Percentiles rank a stretch among this genome's conserved stretches.
phyloP scores from a whole-genome alignment of 1,140 invertebrate genomes.

The Leptinotarsa defecta region DNA sequence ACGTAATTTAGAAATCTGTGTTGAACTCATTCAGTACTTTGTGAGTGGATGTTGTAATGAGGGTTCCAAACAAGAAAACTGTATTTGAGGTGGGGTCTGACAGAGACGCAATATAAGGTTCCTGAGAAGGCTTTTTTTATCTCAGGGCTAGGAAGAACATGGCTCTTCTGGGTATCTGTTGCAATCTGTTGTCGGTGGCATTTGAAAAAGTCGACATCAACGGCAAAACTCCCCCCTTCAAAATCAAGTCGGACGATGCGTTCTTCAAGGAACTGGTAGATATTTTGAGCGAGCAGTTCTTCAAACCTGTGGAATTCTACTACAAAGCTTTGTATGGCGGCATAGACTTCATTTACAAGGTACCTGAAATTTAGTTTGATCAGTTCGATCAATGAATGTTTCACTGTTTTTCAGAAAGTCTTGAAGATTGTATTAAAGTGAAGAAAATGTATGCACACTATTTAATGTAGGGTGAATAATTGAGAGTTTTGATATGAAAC shows the following conservation, averaged over 20 bases:
- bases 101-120: too few species aligned
- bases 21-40: too few species aligned
- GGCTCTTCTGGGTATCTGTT: conserved; percentile 42
- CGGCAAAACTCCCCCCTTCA: conserved; percentile 41
- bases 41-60: too few species aligned
- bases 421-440: too few species aligned
- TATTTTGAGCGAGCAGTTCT: conserved; percentile 43
- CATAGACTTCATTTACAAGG: conserved; percentile 46
- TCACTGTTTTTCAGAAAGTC: neutral
- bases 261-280: conserved; percentile 42
- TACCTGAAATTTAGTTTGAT: conserved; percentile 9
- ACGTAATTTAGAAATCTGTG: too few species aligned
- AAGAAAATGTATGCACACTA: too few species aligned
- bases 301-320: conserved; percentile 38
- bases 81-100: too few species aligned
- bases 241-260: conserved; percentile 40
- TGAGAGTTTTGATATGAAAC: too few species aligned
- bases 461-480: too few species aligned
- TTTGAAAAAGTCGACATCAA: conserved; percentile 45
- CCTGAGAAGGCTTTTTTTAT: too few species aligned
- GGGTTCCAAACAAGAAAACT: too few species aligned
- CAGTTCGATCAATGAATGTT: neutral
- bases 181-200: conserved; percentile 40
- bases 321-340: conserved; percentile 37
- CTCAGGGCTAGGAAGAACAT: conserved; percentile 38